phyloP scores from a whole-genome alignment of 35 echinoderm and acorn worm genomes.

The Lytechinus pictus region DNA sequence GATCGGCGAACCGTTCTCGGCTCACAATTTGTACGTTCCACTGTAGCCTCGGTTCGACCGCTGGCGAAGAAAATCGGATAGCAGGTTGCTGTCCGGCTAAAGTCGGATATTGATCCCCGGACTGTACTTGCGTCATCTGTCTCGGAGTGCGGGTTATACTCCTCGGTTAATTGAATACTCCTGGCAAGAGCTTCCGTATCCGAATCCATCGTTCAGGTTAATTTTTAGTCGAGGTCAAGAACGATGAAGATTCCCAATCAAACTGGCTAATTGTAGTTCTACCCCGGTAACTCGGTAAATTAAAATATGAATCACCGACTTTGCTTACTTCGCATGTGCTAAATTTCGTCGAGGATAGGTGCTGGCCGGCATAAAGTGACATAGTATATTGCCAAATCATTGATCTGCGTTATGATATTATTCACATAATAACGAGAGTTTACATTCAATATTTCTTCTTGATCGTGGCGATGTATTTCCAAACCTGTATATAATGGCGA shows the following conservation, averaged over 20 bases:
- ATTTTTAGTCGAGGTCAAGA: background rate
- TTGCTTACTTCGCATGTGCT: background rate
- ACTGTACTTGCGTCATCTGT: conserved; percentile 35
- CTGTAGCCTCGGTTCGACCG: conserved; percentile 18
- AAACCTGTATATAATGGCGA: no score
- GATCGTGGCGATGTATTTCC: background rate
- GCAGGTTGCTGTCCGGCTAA: conserved; percentile 31
- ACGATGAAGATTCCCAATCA: background rate
- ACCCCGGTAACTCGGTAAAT: background rate
- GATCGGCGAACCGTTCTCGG: background rate
- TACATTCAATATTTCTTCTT: background rate
- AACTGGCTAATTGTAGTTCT: background rate
- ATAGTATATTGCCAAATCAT: background rate
- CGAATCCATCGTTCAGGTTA: background rate
- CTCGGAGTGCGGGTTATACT: background rate
- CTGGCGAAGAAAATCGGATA: conserved; percentile 48
- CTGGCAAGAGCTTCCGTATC: conserved; percentile 35
- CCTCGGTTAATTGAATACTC: conserved; percentile 32
- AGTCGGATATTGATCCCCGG: background rate
- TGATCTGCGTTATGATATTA: background rate
- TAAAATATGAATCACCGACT: background rate
- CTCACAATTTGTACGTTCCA: background rate
- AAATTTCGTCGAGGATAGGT: background rate
- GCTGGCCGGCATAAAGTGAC: background rate
- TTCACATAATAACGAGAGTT: background rate